Evolutionary conservation across 2,888 invertebrate genomes (phyloP), one percentile per base, ranked within the genome.

Genomic region (Polydrusus pterygomalis): DNA sequence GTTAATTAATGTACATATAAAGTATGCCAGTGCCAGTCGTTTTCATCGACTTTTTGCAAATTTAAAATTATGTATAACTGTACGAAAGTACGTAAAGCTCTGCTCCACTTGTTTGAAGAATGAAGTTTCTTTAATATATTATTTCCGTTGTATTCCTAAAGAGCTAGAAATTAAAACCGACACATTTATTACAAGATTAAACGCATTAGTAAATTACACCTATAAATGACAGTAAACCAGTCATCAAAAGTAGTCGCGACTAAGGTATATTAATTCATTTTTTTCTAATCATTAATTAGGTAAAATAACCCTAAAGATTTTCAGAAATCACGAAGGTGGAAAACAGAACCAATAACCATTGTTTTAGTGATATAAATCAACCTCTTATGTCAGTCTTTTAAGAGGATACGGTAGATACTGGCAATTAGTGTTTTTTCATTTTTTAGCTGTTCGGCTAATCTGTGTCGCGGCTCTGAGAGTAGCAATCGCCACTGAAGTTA

Each of bases 61-160:
- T 40, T 58, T 65, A 60, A 60, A 72, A 63, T 54, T 43, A 63
- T 25, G 71, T 51, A 43, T 30, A 69, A 58, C 25, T 51, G 56
- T 63, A 63, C 64, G 74, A 75, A 75, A 75, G 74, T 69, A 34
- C 56, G 18, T 49, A 45, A 65, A 51, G 56, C 63, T 75, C 18
- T 65, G 74, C 70, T 69, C 74, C 74, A 75, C 40, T 75, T 75
- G 65, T 54, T 70, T 62, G 20, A 65, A 56, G 74, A 75, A 75
- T 64, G 47, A 75, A 34, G 65, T 58, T 75, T 75, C 56, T 74
- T 34, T 54, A 54, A 75, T 70, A 25, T 70, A 68, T 63, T 69
- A 63, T 54, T 74, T 74, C 69, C 69, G 74, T 64, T 71, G 63
- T 43, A 71, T 64, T 64, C 71, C 25, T 40, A 71, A 64, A 71